Evolutionary conservation across 2,888 invertebrate species (phyloP).

Genomic region (Ichneumoninae sp.): DNA sequence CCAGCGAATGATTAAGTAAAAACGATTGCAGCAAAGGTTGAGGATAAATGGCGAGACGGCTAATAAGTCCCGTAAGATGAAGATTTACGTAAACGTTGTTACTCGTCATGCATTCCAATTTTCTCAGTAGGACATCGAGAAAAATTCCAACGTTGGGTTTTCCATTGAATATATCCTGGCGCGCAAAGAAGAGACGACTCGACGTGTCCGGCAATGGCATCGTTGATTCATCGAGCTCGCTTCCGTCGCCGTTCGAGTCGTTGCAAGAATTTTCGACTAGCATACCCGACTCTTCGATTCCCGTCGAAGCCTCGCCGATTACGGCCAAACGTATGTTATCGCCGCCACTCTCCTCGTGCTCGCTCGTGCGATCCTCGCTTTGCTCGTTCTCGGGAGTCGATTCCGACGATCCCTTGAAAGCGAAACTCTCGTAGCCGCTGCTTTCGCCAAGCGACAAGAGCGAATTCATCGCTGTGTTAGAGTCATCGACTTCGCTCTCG

Average conservation of each 20-base stretch:
- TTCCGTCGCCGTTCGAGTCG: constrained; percentile 15
- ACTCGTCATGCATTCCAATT: constrained; percentile 92
- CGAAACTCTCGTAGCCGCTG: constrained; percentile 91
- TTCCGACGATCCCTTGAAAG: constrained; percentile 84
- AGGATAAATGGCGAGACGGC: constrained; percentile 94
- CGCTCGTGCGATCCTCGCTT: constrained; percentile 76
- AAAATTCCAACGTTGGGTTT: constrained; percentile 86
- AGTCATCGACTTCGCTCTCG: constrained; percentile 75
- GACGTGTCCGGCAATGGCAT: constrained; percentile 34
- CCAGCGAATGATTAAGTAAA: constrained; percentile 93
- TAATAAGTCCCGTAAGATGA: constrained; percentile 94
- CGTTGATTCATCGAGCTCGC: constrained; percentile 35
- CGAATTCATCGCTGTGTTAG: constrained; percentile 85
- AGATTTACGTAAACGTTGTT: constrained; percentile 94
- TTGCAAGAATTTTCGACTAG: constrained; percentile 20
- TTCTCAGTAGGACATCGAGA: constrained; percentile 91
- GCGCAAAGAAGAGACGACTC: constrained; percentile 53
- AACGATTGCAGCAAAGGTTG: constrained; percentile 95
- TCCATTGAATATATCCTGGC: constrained; percentile 78
- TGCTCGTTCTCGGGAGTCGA: constrained; percentile 82
- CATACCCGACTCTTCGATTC: constrained; percentile 7
- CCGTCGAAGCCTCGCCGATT: constrained; percentile 37
- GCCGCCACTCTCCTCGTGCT: constrained; percentile 69
- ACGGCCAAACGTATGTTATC: constrained; percentile 32
- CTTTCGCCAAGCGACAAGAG: constrained; percentile 91